Evolutionary conservation across 2,888 invertebrate genomes (phyloP).

Genomic region (Aporophyla nigra): DNA sequence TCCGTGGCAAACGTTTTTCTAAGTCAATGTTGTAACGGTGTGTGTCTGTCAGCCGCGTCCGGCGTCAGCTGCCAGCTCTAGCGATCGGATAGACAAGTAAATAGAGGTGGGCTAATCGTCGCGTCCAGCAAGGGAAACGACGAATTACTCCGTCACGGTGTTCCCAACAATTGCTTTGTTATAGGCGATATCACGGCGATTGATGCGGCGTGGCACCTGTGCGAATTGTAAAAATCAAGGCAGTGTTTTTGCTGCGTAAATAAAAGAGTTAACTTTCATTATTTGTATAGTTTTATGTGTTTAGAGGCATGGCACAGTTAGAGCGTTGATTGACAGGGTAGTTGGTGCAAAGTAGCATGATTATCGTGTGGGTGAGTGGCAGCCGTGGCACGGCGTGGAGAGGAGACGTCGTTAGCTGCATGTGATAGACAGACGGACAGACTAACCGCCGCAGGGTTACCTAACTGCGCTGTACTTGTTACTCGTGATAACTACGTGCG

Average conservation of each 20-base stretch:
- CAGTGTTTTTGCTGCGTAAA: conserved; percentile 30
- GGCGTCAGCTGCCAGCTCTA: conserved; percentile 89
- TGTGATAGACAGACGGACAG: conserved; percentile 80
- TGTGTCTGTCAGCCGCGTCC: conserved; percentile 87
- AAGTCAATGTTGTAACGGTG: conserved; percentile 89
- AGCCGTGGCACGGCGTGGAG: conserved; percentile 73
- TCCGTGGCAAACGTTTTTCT: conserved; percentile 89
- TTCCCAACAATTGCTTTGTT: conserved; percentile 88
- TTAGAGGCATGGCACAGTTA: conserved; percentile 65
- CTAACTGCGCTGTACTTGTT: conserved; percentile 56
- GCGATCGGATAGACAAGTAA: conserved; percentile 88
- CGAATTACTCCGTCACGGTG: conserved; percentile 89
- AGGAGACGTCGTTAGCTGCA: conserved; percentile 79
- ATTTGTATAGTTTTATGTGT: conserved; percentile 52
- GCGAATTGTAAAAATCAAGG: conserved; percentile 64
- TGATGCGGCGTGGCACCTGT: conserved; percentile 75
- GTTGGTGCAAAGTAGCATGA: conserved; percentile 78
- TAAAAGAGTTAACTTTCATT: conserved; percentile 40
- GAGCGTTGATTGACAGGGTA: conserved; percentile 76
- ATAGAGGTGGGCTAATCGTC: conserved; percentile 90
- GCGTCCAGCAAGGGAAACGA: conserved; percentile 89
- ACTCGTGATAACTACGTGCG: conserved; percentile 59
- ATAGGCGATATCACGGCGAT: conserved; percentile 77
- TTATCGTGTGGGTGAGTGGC: conserved; percentile 75
- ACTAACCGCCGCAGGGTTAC: conserved; percentile 72